Base-by-base conservation (phyloP, 2,797 vertebrate genomes). In the Vipera latastei region DNA sequence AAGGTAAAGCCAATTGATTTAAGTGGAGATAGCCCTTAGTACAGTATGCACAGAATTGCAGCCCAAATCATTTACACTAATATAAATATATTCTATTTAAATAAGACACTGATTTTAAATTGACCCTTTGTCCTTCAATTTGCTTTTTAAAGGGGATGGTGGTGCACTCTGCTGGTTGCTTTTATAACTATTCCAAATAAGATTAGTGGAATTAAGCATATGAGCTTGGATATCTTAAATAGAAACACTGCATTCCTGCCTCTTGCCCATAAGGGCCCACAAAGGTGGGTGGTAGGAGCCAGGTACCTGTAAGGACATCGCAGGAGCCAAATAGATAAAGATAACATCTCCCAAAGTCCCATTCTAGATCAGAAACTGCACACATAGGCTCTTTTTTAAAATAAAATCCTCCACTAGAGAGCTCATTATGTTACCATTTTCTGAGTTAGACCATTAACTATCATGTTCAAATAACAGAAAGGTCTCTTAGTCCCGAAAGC, bases 111-210 rank as follows among this genome's bases (percentile, higher is more conserved):
- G 44, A 6, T 60, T 90, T 44, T 44, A 5, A 0, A 0, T 26
- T 93, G 59, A n/a, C 32, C 89, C 1, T 86, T 89, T 90, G 53
- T 22, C 90, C 59, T 90, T 12, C 0, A 28, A 90, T 51, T 65
- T 85, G 38, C 63, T 96, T 88, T 93, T 28, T 93, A 95, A 96
- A 92, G 95, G 90, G 92, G 96, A 92, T 91, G 69, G 55, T 96
- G 90, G 96, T 96, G 96, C 96, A 69, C 96, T 96, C 97, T 97
- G 95, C 95, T 96, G 96, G 96, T 91, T 95, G 96, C 90, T 95
- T 94, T 0, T 0, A 55, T 94, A 96, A 95, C 88, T 63, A 93
- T 94, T 90, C 56, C 93, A 13, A 0, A 25, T 65, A 63, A 93
- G 1, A 11, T 56, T 83, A 83, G 78, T 83, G 78, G 78, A 83